Evolutionary conservation across 2,113 vertebrate species (phyloP).

Genomic region (Cyphomyrus plagiostoma): DNA sequence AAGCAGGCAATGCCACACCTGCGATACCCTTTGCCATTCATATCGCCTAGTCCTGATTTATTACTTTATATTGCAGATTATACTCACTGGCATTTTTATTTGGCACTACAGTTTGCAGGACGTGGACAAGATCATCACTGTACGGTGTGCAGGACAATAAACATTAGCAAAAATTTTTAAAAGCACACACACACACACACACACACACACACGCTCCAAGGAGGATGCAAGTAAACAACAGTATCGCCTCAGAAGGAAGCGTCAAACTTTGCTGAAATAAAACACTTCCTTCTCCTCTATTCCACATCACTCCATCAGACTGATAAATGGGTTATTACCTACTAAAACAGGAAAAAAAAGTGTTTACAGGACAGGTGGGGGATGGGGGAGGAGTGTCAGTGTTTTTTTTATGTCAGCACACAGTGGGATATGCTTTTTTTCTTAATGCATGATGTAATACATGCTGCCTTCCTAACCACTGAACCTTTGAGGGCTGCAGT

Average conservation of each 20-base stretch:
- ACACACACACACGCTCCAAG: not conserved
- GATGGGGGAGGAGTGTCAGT: not conserved
- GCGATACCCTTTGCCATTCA: not conserved
- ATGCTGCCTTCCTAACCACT: not conserved
- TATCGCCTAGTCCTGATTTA: not conserved
- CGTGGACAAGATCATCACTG: not conserved
- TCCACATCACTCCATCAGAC: not conserved
- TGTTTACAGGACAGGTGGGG: not conserved
- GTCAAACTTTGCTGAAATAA: not conserved
- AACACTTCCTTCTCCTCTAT: not conserved
- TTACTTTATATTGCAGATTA: not conserved
- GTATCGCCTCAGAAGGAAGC: not conserved
- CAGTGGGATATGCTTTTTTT: not conserved
- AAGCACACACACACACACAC: not conserved
- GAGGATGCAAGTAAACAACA: not conserved
- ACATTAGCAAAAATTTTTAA: not conserved
- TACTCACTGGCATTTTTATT: not conserved
- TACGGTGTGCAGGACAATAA: not conserved
- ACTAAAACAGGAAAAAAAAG: not conserved
- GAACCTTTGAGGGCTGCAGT: not conserved
- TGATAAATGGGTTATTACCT: slow-evolving; percentile 4
- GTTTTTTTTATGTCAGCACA: not conserved
- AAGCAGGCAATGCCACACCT: not conserved
- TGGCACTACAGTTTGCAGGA: not conserved
- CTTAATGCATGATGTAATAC: not conserved